Base-by-base conservation (phyloP, 1,140 invertebrate genomes). In the Drosophila littoralis region DNA sequence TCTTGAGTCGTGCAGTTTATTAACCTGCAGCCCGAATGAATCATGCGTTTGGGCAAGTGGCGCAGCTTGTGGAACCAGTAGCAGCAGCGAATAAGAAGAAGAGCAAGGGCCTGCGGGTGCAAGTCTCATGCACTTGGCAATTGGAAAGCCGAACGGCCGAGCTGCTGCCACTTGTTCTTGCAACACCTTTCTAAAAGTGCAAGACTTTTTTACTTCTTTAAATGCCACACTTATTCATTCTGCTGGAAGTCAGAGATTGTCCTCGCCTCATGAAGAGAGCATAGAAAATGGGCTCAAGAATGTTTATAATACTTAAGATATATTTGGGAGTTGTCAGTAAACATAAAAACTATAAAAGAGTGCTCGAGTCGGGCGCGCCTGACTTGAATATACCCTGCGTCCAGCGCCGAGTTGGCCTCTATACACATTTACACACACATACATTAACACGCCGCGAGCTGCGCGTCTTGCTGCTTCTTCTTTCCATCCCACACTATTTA, bases 1-100 rank as follows among this genome's bases (percentile, higher is more conserved):
- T n/a, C 38, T 22, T 32, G 28, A n/a, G 22, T 40, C 10, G 40
- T 78, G 72, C 76, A 89, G 83, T 88, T 88, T 88, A 64, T 88
- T 88, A 83, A 88, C 83, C 83, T 71, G 66, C 54, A 22, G 13
- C 57, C n/a, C 32, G 17, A n/a, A 35, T 71, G 76, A 78, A 68
- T 59, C 66, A 70, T 43, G 63, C 48, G 35, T 43, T 54, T 58
- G 59, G 38, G 78, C 82, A 81, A 77, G 65, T 77, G 78, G 38
- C 64, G 64, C 42, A 48, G 42, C 13, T 28, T 45, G 15, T 10
- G 12, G 43, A 57, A 12, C 6, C 15, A 46, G 5, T 9, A 28
- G 22, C 22, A 2, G 22, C 40, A 15, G 22, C 1, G 12, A n/a
- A 13, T 2, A 15, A 58, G 22, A 58, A 45, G 48, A 6, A 46